phyloP scores from a whole-genome alignment of 2,113 vertebrate genomes.

The Archilochus colubris region DNA sequence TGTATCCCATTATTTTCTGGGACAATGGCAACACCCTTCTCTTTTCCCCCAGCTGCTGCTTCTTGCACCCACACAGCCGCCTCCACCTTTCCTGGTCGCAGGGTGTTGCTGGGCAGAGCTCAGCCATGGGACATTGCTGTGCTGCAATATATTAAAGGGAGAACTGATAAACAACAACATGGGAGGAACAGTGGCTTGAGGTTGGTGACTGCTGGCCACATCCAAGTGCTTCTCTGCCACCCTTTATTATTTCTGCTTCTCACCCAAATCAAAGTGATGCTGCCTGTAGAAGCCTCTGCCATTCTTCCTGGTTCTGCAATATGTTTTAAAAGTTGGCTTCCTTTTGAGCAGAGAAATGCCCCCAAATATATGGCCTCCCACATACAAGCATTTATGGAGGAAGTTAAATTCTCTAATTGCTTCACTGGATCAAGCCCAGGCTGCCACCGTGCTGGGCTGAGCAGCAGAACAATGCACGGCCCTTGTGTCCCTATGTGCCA shows the following conservation, averaged over 20 bases:
- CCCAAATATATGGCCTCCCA: not conserved
- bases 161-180: not conserved
- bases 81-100: not conserved
- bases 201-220: not conserved
- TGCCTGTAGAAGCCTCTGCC: not conserved
- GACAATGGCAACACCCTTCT: not conserved
- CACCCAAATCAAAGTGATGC: not conserved
- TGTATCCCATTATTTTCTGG: not conserved
- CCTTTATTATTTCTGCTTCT: not conserved
- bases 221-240: not conserved
- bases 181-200: not conserved
- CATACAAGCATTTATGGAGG: not conserved
- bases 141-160: not conserved
- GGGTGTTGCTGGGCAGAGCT: slow-evolving; percentile 25
- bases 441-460: not conserved
- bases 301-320: not conserved
- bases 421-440: slow-evolving; percentile 6
- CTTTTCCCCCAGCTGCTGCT: not conserved
- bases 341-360: not conserved
- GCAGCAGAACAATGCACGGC: not conserved
- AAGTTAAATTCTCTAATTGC: slow-evolving; percentile 43
- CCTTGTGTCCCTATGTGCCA: not conserved
- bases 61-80: not conserved
- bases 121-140: not conserved
- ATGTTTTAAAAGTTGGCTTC: not conserved